Evolutionary conservation across 2,113 vertebrate genomes (phyloP).

Genomic region (Odocoileus hemionus): DNA sequence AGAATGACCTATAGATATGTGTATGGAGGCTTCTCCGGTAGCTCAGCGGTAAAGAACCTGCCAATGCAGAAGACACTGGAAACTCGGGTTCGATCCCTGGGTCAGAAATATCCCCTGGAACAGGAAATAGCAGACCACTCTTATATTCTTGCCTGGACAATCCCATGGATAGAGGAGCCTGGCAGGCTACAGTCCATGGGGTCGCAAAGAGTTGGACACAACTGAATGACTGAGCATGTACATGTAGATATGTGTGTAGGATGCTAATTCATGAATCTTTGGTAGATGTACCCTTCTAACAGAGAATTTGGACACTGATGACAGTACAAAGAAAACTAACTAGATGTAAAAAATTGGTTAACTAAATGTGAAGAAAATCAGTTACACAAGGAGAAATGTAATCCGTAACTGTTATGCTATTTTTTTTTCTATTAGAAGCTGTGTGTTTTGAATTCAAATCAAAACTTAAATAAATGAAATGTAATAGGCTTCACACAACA

Average conservation of each 20-base stretch:
- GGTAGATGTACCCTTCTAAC: not conserved
- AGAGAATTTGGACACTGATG: not conserved
- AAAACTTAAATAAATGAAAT: not conserved
- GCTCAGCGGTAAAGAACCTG: not conserved
- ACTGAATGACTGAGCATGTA: not conserved
- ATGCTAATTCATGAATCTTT: not conserved
- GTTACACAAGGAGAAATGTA: not conserved
- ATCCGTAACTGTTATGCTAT: not conserved
- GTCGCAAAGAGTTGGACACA: not conserved
- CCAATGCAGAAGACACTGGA: not conserved
- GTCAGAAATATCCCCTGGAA: not conserved
- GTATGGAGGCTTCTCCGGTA: not conserved
- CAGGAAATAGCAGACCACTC: not conserved
- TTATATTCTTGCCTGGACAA: not conserved
- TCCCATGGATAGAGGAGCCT: not conserved
- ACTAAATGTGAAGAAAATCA: not conserved
- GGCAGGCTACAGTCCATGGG: not conserved
- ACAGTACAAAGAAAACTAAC: not conserved
- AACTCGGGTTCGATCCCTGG: not conserved
- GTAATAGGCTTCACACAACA: not conserved
- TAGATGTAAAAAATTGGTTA: not conserved
- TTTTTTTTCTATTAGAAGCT: not conserved
- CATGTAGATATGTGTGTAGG: not conserved
- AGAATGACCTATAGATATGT: not conserved
- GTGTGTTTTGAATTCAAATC: not conserved